A percentile compares a stretch with the other conserved stretches of the same genome.
Evolutionary conservation across 2,888 invertebrate species (phyloP).

Genomic region (Dione juno): DNA sequence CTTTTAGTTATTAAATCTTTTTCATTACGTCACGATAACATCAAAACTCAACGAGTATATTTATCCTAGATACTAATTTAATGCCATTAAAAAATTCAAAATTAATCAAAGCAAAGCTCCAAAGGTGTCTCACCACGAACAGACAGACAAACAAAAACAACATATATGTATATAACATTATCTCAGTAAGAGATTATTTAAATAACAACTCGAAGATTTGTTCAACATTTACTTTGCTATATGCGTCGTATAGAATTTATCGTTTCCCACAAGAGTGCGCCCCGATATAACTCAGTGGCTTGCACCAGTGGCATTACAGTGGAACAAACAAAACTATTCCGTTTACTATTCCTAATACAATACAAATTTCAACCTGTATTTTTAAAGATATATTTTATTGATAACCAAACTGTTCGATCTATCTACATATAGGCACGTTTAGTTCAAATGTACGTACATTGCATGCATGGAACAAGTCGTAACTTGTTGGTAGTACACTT

Average conservation of each 20-base stretch:
- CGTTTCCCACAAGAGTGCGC: slow-evolving; percentile 30
- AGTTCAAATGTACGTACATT: too few relatives aligned
- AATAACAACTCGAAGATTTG: background rate
- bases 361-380: background rate
- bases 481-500: too few relatives aligned
- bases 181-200: background rate
- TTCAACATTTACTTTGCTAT: background rate
- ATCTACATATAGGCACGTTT: too few relatives aligned
- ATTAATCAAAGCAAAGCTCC: too few relatives aligned
- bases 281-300: slow-evolving; percentile 31
- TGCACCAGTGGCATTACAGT: background rate
- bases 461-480: too few relatives aligned
- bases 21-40: too few relatives aligned
- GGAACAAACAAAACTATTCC: slow-evolving; percentile 17
- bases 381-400: slow-evolving; percentile 9
- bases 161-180: background rate
- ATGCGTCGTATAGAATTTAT: slow-evolving; percentile 30
- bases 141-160: background rate
- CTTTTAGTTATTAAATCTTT: too few relatives aligned
- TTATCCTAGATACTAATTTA: too few relatives aligned
- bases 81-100: background rate
- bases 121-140: too few relatives aligned
- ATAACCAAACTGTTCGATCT: background rate
- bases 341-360: slow-evolving; percentile 19
- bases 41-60: too few relatives aligned